Percentiles rank a stretch among this genome's conserved stretches.
Conservation (phyloP, 2,888 invertebrate genomes). For the Podabrus alpinus region DNA sequence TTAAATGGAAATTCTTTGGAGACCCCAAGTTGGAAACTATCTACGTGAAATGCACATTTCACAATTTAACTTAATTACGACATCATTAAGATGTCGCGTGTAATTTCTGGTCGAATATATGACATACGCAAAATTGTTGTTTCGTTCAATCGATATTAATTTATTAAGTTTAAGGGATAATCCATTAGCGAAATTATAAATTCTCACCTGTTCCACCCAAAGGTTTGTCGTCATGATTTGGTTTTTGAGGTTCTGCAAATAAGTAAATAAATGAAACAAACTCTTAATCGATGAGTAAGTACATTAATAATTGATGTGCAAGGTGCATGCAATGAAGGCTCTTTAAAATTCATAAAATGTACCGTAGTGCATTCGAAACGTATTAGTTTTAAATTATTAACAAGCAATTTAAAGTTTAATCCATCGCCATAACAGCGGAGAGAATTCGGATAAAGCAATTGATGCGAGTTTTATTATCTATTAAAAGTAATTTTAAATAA, state of each 20-base stretch:
- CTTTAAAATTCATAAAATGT: too few relatives aligned
- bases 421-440: not conserved
- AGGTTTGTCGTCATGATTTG: constrained; percentile 95
- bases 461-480: not conserved
- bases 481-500: not conserved
- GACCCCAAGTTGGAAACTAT: not conserved
- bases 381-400: not conserved
- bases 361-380: not conserved
- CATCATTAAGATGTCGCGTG: constrained; percentile 2
- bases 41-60: not conserved
- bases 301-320: too few relatives aligned
- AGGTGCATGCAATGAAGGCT: too few relatives aligned
- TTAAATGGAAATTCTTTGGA: not conserved
- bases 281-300: not conserved
- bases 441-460: not conserved
- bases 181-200: not conserved
- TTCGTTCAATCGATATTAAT: not conserved
- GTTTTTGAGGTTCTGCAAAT: constrained; percentile 89
- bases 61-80: not conserved
- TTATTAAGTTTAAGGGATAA: not conserved
- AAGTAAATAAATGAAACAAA: constrained; percentile 42
- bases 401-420: not conserved
- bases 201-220: constrained; percentile 84
- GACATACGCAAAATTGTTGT: not conserved
- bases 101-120: not conserved